Evolutionary conservation across 2,888 invertebrate genomes (phyloP).

Genomic region (Brachylomia viminalis): DNA sequence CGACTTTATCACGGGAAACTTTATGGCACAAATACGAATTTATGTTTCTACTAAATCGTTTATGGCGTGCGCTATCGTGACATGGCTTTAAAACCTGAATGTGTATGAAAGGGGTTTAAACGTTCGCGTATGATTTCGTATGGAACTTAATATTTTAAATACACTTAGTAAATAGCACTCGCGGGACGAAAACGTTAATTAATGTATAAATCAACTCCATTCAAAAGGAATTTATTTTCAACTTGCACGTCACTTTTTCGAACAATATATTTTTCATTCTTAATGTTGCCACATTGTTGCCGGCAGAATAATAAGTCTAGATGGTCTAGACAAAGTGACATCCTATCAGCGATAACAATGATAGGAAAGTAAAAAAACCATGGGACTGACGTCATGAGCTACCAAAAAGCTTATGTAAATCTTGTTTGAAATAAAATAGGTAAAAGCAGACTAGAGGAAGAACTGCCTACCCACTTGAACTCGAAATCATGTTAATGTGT

Average conservation of each 20-base stretch:
- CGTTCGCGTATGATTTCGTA: not conserved
- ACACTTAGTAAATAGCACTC: not conserved
- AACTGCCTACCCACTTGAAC: no score
- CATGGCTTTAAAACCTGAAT: not conserved
- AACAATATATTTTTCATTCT: no score
- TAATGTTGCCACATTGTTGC: no score
- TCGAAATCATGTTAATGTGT: no score
- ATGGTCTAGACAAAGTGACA: not conserved
- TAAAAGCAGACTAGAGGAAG: no score
- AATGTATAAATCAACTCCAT: not conserved
- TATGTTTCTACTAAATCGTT: slow-evolving; percentile 48
- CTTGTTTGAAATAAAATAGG: not conserved
- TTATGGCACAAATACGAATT: slow-evolving; percentile 55
- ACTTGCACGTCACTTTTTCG: no score
- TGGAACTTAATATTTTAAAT: not conserved
- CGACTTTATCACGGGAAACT: slow-evolving; percentile 61
- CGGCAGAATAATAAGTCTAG: no score
- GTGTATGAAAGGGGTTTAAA: not conserved
- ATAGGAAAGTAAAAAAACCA: not conserved
- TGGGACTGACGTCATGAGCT: not conserved
- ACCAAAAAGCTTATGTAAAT: not conserved
- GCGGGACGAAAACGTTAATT: not conserved
- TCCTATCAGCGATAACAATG: not conserved
- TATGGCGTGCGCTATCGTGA: slow-evolving; percentile 21
- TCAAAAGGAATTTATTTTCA: not conserved